These are phyloP conservation scores for Brotula barbata DNA, from an alignment of 2,797 vertebrate genomes.

Conservation along the genomic window DNA sequence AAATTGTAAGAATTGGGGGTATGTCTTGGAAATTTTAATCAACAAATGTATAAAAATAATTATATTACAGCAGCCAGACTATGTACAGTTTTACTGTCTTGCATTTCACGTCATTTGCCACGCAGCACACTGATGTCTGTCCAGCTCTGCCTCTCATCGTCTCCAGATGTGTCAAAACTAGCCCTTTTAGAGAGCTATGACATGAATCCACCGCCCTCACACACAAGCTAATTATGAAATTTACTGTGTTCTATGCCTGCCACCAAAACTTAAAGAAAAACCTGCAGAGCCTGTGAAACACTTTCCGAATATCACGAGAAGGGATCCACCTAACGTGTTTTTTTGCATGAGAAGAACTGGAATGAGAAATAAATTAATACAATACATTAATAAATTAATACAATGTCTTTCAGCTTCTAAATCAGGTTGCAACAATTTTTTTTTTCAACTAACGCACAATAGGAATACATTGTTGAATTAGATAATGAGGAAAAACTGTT, in stretches of 20 bases:
- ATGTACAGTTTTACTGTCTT: conserved; percentile 4
- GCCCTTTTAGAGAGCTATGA: conserved; percentile 17
- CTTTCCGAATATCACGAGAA: conserved; percentile 12
- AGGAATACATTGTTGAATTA: background rate
- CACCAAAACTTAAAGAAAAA: conserved; percentile 4
- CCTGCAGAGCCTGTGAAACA: conserved; percentile 4
- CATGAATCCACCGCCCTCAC: conserved; percentile 4
- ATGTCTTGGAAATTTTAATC: too few relatives aligned
- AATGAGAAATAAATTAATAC: conserved; percentile 17
- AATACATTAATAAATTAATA: too few relatives aligned
- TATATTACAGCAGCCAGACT: conserved; percentile 6
- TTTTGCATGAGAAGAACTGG: background rate
- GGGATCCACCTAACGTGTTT: conserved; percentile 21
- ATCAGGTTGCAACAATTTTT: conserved; percentile 11
- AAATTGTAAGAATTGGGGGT: too few relatives aligned
- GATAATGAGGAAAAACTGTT: too few relatives aligned
- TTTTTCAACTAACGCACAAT: conserved; percentile 13
- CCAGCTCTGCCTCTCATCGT: conserved; percentile 26
- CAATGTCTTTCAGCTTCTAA: conserved; percentile 7
- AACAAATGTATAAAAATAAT: too few relatives aligned
- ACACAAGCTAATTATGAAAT: conserved; percentile 25
- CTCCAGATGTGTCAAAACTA: conserved; percentile 56
- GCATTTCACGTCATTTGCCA: conserved; percentile 24
- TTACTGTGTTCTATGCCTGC: conserved; percentile 21
- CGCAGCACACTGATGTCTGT: conserved; percentile 4